Evolutionary conservation across 2,888 invertebrate species (phyloP).

Genomic region (Phanerotoma sp.): DNA sequence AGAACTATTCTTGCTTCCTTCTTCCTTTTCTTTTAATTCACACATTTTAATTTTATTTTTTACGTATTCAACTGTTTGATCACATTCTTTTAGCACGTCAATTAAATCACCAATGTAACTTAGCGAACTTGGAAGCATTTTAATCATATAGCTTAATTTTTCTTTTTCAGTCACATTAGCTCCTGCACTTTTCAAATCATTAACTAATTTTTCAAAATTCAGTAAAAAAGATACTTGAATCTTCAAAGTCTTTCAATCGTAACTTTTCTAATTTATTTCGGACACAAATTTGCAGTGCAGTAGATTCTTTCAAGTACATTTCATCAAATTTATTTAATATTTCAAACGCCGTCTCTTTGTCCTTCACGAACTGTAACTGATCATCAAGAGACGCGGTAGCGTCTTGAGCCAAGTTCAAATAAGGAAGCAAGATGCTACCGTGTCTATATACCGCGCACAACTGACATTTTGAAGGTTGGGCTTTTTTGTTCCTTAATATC

Average conservation of each 20-base stretch:
- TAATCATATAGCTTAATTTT: constrained; percentile 40
- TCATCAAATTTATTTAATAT: too few species aligned
- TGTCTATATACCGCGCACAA: too few species aligned
- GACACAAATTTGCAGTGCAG: too few species aligned
- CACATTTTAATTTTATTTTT: constrained; percentile 37
- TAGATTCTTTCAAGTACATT: too few species aligned
- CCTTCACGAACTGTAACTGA: too few species aligned
- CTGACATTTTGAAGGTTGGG: too few species aligned
- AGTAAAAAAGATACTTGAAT: constrained; percentile 30
- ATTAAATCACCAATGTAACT: constrained; percentile 38
- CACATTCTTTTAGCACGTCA: constrained; percentile 34
- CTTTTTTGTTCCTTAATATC: too few species aligned
- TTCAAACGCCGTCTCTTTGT: too few species aligned
- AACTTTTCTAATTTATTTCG: constrained; percentile 37
- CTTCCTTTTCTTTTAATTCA: constrained; percentile 22
- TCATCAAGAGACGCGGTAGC: too few species aligned
- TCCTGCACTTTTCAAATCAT: constrained; percentile 37
- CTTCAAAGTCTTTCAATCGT: constrained; percentile 31
- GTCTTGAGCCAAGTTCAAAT: too few species aligned
- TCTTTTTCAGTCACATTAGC: constrained; percentile 36
- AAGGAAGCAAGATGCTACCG: too few species aligned
- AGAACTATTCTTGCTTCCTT: constrained; percentile 13
- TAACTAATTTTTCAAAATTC: constrained; percentile 38
- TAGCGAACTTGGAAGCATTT: constrained; percentile 33
- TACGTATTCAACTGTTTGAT: constrained; percentile 39